Base-by-base conservation (phyloP, 2,113 vertebrate genomes). In the Theristicus caerulescens region DNA sequence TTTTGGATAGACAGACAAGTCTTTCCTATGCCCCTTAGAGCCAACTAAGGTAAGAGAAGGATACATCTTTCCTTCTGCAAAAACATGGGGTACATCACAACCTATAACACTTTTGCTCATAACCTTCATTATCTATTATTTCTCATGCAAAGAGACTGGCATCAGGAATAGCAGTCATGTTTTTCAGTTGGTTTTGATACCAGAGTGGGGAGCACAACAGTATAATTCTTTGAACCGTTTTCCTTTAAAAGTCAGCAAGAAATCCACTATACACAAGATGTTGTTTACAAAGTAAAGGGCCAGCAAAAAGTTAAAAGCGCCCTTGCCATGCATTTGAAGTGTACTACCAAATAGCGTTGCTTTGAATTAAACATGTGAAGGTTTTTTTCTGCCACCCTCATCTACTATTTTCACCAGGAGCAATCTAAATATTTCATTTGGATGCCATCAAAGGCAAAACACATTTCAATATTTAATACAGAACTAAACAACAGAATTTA, bases 1-100 rank as follows among this genome's bases (percentile, higher is more conserved):
- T 94, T 86, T 92, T 87, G 40, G 82, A 94, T 73, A 96, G 92
- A 93, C 52, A 94, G 59, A 96, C 91, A 90, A 96, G 86, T 94
- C 86, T 90, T 93, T 95, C 59, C 80, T 93, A 94, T 22, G 71
- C 25, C 73, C 65, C 83, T 90, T 73, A 83, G 70, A 88, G 81
- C 42, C 51, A 92, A 24, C 46, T 86, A 76, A 73, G 6, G 27
- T 93, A 72, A 77, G 22, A 87, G 92, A 93, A 93, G 94, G 94
- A 86, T 26, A 58, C 2, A 6, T 49, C 46, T 86, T 87, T 86
- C 89, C 90, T 94, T 95, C 95, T 87, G 54, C 67, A 95, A 84
- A 92, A 93, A 36, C 86, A 95, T 8, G 31, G 67, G 51, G 32
- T 86, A 67, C 52, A 80, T 74, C 47, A 88, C 76, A 65, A 26